Base-by-base conservation (phyloP, 1,140 invertebrate genomes). In the Coptotermes formosanus region DNA sequence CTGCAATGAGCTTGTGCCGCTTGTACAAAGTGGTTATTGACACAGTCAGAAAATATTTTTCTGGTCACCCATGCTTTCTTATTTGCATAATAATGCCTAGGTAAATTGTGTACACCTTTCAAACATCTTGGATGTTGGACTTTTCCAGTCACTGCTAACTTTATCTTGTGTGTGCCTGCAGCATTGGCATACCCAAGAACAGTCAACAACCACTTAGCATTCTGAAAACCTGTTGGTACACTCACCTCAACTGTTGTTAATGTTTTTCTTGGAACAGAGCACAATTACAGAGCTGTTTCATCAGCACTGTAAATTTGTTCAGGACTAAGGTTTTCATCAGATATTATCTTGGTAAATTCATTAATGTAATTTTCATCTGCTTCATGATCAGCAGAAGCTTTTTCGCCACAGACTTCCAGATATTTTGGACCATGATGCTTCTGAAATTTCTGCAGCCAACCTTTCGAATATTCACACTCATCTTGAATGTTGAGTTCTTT, bases 251-350 rank as follows among this genome's bases (percentile, higher is more conserved):
- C 38, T 14, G 16, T 21, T 32, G 81, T n/a, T 16, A 32, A 14
- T 16, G 81, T 82, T 16, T 16, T 82, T 16, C 12, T 43, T 2
- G 81, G 81, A n/a, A 82, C 16, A 82, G 3, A 32, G 2, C 8
- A 2, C 81, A 3, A 82, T 2, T 21, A 82, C 81, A 82, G n/a
- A 23, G 16, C 81, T n/a, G 81, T 82, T n/a, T 82, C 81, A n/a
- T 82, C 81, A 23, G 38, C n/a, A 82, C n/a, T 82, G 81, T 82
- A 82, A n/a, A 82, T 82, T n/a, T 82, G 81, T 30, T 43, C 38
- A 30, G 38, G 12, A 16, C 12, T 30, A n/a, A 32, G 12, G 38
- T 43, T 43, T 16, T 82, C n/a, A 2, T 82, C 38, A 14, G 16
- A 16, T 21, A 82, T 82, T 82, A 82, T 14, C 14, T 82, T 43